phyloP scores from a whole-genome alignment of 2,113 vertebrate species.

The Strix uralensis region DNA sequence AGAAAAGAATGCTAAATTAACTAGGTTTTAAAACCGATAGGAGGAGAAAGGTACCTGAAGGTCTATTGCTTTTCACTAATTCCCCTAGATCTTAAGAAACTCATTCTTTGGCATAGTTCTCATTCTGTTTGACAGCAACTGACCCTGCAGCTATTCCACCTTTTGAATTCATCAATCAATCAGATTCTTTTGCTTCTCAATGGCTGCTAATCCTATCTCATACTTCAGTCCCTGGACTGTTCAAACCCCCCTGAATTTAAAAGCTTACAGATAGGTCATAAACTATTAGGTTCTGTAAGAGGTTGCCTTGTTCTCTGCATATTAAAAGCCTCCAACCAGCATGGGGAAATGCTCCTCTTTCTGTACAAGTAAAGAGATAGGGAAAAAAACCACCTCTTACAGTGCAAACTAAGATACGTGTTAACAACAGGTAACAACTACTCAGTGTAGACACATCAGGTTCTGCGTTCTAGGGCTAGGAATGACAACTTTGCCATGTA shows the following conservation, averaged over 20 bases:
- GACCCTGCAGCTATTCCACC: slow-evolving; percentile 9
- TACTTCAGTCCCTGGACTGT: not conserved
- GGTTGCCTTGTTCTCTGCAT: not conserved
- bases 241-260: not conserved
- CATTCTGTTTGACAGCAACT: slow-evolving; percentile 29
- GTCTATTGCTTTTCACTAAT: slow-evolving; percentile 13
- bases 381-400: not conserved
- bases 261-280: not conserved
- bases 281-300: not conserved
- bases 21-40: not conserved
- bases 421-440: not conserved
- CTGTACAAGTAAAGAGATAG: not conserved
- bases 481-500: not conserved
- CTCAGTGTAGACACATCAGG: not conserved
- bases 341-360: not conserved
- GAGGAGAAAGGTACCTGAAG: slow-evolving; percentile 38
- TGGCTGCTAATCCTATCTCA: not conserved
- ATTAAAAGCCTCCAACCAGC: not conserved
- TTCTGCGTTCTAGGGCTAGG: not conserved
- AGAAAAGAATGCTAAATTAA: not conserved
- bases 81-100: slow-evolving; percentile 9
- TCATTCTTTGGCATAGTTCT: slow-evolving; percentile 12
- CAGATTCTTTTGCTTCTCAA: not conserved
- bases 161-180: slow-evolving; percentile 3
- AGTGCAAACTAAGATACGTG: not conserved